Evolutionary conservation across 1,140 invertebrate species (phyloP).

Genomic region (Acromyrmex heyeri): DNA sequence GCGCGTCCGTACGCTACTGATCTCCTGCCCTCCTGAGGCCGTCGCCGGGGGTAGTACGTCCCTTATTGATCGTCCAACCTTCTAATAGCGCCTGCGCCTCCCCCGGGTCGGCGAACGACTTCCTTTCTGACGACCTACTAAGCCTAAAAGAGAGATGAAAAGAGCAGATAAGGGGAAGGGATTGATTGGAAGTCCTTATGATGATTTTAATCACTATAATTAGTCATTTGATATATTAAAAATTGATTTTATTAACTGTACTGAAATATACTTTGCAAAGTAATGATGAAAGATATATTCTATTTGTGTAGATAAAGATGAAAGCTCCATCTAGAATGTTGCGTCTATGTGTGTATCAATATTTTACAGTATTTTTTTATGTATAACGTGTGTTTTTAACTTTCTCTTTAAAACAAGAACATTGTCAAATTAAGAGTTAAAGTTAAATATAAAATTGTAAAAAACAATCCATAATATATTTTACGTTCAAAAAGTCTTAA

Average conservation of each 20-base stretch:
- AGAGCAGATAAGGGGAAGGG: not conserved
- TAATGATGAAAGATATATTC: not conserved
- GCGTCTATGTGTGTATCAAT: not conserved
- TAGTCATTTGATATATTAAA: conserved; percentile 1
- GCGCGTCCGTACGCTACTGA: conserved; percentile 81
- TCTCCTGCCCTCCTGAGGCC: conserved; percentile 77
- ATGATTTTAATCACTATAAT: conserved; percentile 7
- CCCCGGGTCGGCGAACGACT: conserved; percentile 51
- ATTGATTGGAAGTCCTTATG: not conserved
- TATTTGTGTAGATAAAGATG: not conserved
- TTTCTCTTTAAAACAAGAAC: not conserved
- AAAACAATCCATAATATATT: conserved; percentile 7
- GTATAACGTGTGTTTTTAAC: not conserved
- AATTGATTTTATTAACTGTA: not conserved
- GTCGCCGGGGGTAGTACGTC: conserved; percentile 65
- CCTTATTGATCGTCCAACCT: conserved; percentile 81
- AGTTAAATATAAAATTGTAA: not conserved
- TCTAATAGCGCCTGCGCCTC: conserved; percentile 77
- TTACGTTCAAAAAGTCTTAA: not conserved
- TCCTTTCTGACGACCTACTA: conserved; percentile 54
- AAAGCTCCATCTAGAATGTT: conserved; percentile 21
- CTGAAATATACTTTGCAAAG: not conserved
- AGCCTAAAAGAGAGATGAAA: conserved; percentile 22
- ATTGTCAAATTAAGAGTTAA: not conserved
- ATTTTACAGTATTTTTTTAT: not conserved